Conservation (phyloP, 2,113 vertebrate species). For the Elaphurus davidianus region DNA sequence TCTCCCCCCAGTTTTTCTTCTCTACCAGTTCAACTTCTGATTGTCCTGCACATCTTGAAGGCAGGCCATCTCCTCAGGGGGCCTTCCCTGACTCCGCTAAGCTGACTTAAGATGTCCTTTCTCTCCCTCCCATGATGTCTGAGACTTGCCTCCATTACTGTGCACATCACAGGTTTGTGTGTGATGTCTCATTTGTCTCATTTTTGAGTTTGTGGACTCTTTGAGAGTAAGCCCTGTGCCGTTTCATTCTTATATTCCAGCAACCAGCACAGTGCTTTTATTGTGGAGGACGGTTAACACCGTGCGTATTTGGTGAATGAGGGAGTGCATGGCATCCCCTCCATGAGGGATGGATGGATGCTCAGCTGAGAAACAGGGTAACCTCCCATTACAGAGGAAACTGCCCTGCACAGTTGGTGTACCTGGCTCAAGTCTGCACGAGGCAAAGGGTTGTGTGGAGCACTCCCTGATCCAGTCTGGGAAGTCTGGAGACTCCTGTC, state of each 20-base stretch:
- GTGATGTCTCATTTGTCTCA: neutral
- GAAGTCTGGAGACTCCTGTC: neutral
- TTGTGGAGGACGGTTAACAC: neutral
- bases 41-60: neutral
- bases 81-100: neutral
- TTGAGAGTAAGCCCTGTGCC: neutral
- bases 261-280: neutral
- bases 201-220: neutral
- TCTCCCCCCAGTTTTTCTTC: neutral
- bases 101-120: neutral
- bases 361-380: neutral
- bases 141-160: neutral
- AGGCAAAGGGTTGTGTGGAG: neutral
- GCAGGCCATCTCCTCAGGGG: neutral
- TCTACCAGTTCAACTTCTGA: neutral
- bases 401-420: neutral
- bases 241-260: neutral
- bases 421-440: neutral
- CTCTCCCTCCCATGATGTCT: neutral
- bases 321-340: neutral
- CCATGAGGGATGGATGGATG: neutral
- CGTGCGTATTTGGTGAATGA: neutral
- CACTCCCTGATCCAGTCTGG: neutral
- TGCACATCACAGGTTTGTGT: neutral
- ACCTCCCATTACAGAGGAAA: neutral